These are phyloP conservation scores for Stegana nigrithorax DNA, from an alignment of 2,888 invertebrate species.

Conservation along the genomic window DNA sequence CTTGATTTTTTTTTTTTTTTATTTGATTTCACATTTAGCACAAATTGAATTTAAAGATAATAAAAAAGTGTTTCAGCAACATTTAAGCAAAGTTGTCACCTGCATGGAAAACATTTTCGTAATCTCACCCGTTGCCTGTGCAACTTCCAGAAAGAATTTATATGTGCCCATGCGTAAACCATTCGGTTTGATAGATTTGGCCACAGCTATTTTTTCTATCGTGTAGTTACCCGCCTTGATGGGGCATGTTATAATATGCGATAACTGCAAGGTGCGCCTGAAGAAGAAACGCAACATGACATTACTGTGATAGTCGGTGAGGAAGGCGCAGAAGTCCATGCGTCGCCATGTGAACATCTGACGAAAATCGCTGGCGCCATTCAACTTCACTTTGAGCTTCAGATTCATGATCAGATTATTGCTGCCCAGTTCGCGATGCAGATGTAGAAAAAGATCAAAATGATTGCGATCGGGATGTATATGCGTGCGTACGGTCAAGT, in stretches of 20 bases:
- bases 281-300: constrained; percentile 35
- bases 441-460: constrained; percentile 34
- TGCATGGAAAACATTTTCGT: constrained; percentile 49
- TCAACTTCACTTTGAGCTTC: constrained; percentile 29
- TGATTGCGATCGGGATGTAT: constrained; percentile 30
- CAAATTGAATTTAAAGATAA: too few relatives aligned
- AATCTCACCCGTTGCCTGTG: constrained; percentile 39
- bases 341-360: constrained; percentile 33
- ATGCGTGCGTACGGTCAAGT: constrained; percentile 23
- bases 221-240: constrained; percentile 38
- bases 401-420: constrained; percentile 46
- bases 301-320: constrained; percentile 29
- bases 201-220: constrained; percentile 28
- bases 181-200: constrained; percentile 29
- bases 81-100: constrained; percentile 35
- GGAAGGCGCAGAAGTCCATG: constrained; percentile 43
- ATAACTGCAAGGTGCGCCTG: constrained; percentile 24
- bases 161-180: constrained; percentile 35
- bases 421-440: constrained; percentile 36
- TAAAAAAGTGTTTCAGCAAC: too few relatives aligned
- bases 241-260: constrained; percentile 37
- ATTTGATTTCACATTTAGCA: too few relatives aligned
- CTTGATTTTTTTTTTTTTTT: too few relatives aligned
- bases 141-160: constrained; percentile 42
- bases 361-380: background rate